Conservation (phyloP, 2,113 vertebrate genomes). For the Craseonycteris thonglongyai region DNA sequence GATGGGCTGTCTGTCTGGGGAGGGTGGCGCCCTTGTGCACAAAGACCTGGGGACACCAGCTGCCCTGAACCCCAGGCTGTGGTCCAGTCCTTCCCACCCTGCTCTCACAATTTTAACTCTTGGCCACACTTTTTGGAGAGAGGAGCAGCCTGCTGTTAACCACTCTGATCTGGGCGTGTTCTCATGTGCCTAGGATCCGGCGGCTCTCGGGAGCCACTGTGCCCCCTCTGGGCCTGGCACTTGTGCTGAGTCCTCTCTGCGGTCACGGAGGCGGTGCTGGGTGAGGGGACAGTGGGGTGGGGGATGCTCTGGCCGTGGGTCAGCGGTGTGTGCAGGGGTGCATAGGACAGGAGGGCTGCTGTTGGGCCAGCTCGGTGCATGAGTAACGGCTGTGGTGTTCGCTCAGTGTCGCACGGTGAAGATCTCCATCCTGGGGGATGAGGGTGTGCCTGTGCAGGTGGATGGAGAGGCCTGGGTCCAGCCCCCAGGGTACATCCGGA, state of each 20-base stretch:
- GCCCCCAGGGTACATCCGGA: slow-evolving; percentile 94
- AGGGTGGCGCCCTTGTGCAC: too few species aligned
- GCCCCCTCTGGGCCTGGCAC: fast-evolving
- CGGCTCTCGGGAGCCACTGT: fast-evolving
- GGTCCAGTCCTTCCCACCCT: not conserved
- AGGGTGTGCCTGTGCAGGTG: slow-evolving; percentile 97
- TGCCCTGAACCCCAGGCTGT: not conserved
- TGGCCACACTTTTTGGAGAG: not conserved
- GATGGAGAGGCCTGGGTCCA: slow-evolving; percentile 99
- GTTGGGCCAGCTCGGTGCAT: fast-evolving
- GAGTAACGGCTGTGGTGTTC: not conserved
- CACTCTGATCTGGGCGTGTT: not conserved
- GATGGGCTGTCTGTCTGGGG: not conserved
- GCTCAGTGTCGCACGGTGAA: slow-evolving; percentile 94
- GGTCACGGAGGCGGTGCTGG: not conserved
- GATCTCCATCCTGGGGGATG: slow-evolving; percentile 96
- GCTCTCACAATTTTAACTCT: fast-evolving
- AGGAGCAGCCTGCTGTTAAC: not conserved
- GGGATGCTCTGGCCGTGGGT: not conserved
- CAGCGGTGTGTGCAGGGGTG: fast-evolving
- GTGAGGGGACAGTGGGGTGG: fast-evolving
- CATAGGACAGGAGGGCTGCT: not conserved
- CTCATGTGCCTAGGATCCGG: not conserved
- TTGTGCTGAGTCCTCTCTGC: fast-evolving
- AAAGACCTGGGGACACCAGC: not conserved